Evolutionary conservation across 2,113 vertebrate genomes (phyloP), one percentile per base, ranked within the genome.

Genomic region (Acanthisitta chloris): DNA sequence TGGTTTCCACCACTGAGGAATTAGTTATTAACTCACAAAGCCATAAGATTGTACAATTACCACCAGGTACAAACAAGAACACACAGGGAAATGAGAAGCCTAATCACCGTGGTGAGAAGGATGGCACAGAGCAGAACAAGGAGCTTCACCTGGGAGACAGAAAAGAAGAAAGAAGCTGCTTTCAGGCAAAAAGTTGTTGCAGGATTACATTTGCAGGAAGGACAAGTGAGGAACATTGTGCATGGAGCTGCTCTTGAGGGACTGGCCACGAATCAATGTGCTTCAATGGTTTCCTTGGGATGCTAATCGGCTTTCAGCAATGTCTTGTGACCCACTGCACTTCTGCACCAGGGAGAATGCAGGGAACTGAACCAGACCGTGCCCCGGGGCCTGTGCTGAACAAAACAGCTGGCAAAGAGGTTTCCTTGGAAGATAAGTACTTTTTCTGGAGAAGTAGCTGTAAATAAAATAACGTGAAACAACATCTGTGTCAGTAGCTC

Each of bases 231-330:
- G n/a, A 71, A 57, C 20, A 5, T 0, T 1, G 23, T 7, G 23
- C 25, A 14, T 0, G 7, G 51, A 82, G 85, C 57, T 26, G 4
- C 7, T 79, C 70, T 46, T 26, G 26, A 55, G 6, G 6, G 3
- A 7, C 2, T 49, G 52, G 48, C 62, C 46, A 26, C 0, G 0
- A 7, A n/a, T 26, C 20, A 19, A 8, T 0, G 46, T 2, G 0
- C 36, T 84, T 65, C 15, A 29, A 14, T 20, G 12, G 38, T 8
- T 43, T 90, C 46, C 42, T 14, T 20, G 29, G 58, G 36, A 65
- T 76, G 10, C 36, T 66, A 40, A 82, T 36, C 12, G 2, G 70
- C 58, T 95, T 95, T 73, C 59, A 59, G 84, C 17, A 48, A 23
- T 0, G 0, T 58, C 76, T 43, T 13, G 10, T 71, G 73, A 89